Evolutionary conservation across 2,113 vertebrate genomes (phyloP).

Genomic region (Jaculus jaculus): DNA sequence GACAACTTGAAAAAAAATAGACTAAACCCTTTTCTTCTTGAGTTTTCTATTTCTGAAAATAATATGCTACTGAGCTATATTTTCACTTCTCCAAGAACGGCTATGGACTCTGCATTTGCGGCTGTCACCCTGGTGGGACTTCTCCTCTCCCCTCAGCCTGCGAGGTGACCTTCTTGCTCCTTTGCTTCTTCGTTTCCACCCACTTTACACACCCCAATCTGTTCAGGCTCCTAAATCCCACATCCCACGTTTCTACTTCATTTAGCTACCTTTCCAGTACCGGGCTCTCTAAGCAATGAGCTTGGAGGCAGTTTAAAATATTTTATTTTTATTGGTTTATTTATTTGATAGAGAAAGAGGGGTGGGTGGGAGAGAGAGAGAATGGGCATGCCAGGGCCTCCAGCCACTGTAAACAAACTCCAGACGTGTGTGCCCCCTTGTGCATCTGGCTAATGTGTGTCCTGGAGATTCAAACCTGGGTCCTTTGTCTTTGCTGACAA

Average conservation of each 20-base stretch:
- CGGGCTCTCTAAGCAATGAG: background rate
- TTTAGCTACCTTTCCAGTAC: background rate
- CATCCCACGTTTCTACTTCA: background rate
- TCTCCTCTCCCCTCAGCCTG: background rate
- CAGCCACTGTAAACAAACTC: no score
- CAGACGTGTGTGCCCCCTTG: no score
- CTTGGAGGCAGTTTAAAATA: background rate
- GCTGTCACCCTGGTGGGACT: background rate
- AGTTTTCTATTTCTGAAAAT: slow-evolving; percentile 21
- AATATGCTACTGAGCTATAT: background rate
- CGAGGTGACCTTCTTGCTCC: background rate
- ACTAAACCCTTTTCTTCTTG: background rate
- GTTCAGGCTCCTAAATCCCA: background rate
- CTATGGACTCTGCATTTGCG: background rate
- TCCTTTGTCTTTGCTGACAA: no score
- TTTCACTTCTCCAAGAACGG: background rate
- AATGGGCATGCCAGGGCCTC: no score
- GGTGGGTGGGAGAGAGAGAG: no score
- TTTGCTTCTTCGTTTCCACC: background rate
- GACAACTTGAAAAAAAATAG: background rate
- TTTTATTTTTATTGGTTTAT: no score
- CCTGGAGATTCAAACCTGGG: no score
- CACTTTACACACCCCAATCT: background rate
- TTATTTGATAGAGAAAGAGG: no score
- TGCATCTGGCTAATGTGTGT: no score